Evolutionary conservation across 2,888 invertebrate species (phyloP), one percentile per base, ranked within the genome.

Genomic region (Acholoe squamosa): DNA sequence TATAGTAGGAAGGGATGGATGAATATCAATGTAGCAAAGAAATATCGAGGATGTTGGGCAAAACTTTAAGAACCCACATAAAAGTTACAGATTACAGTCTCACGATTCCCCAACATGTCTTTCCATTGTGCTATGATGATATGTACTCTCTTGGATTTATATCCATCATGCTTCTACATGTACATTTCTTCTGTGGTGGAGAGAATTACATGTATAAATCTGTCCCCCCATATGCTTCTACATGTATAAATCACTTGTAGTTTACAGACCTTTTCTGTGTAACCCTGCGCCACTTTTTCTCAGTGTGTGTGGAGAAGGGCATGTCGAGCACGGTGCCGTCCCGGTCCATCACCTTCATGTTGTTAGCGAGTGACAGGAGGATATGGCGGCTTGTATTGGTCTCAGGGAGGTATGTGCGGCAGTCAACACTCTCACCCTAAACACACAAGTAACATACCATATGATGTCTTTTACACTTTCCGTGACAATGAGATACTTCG

Each of bases 381-480:
- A 98, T 97, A 93, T 98, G 97, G 91, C 98, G 97, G 92, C 98
- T 98, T 0, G 99, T 98, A 94, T 98, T 98, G 12, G 98, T 98
- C 96, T 99, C 98, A 0, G 99, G 99, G 93, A 99, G 96, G 95
- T 98, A 98, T 92, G 99, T 96, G 92, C 98, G 97, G 95, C 98
- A 97, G 96, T 98, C 98, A 89, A 98, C 97, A 90, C 98, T 98
- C 96, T 99, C 99, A 3, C 98, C 99, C 97, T 97, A 93, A 51
- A 92, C 61, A 61, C 61, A 61, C 61, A 61, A 43, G 43, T 3
- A 43, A 43, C 43, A 43, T 10, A 43, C 43, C 10, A 43, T 43
- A 43, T 43, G 43, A 43, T 10, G 10, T n/a, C n/a, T n/a, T n/a
- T n/a, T n/a, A n/a, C n/a, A n/a, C n/a, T n/a, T n/a, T n/a, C n/a